Percentiles rank a stretch among this genome's conserved stretches.
Evolutionary conservation across 2,797 vertebrate species (phyloP).

Genomic region (Mormyrops boulengeri): DNA sequence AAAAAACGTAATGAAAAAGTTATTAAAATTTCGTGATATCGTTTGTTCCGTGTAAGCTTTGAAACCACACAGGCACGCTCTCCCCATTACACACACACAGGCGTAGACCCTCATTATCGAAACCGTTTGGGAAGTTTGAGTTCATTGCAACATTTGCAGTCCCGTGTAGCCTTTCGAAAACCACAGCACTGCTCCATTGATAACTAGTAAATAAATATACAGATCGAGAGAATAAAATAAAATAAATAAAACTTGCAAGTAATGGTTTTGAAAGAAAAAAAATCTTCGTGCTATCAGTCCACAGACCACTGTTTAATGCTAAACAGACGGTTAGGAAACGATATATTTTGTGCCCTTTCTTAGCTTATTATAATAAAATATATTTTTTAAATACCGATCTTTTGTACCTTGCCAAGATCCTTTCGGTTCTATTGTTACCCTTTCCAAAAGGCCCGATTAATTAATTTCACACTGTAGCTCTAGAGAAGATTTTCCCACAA

Average conservation of each 20-base stretch:
- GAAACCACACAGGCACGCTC: neutral
- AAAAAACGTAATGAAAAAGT: neutral
- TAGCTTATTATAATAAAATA: constrained; percentile 19
- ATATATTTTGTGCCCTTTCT: neutral
- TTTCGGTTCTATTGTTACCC: constrained; percentile 50
- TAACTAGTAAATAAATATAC: neutral
- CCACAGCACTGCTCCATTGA: neutral
- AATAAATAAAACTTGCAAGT: neutral
- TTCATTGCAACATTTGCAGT: neutral
- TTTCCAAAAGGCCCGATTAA: constrained; percentile 57
- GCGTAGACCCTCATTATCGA: constrained; percentile 6
- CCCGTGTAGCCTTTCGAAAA: neutral
- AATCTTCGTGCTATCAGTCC: neutral
- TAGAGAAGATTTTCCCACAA: constrained; percentile 69
- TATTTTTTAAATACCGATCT: constrained; percentile 31
- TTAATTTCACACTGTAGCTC: constrained; percentile 57
- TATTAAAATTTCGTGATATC: neutral
- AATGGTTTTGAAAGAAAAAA: neutral
- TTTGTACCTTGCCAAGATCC: constrained; percentile 47
- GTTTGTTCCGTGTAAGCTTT: neutral
- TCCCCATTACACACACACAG: constrained; percentile 16
- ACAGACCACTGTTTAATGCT: neutral
- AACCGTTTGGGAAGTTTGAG: neutral
- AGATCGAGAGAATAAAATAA: neutral
- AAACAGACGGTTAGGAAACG: neutral